A percentile compares a stretch with the other conserved stretches of the same genome.
phyloP scores from a whole-genome alignment of 2,113 vertebrate species.

The Antennarius striatus region DNA sequence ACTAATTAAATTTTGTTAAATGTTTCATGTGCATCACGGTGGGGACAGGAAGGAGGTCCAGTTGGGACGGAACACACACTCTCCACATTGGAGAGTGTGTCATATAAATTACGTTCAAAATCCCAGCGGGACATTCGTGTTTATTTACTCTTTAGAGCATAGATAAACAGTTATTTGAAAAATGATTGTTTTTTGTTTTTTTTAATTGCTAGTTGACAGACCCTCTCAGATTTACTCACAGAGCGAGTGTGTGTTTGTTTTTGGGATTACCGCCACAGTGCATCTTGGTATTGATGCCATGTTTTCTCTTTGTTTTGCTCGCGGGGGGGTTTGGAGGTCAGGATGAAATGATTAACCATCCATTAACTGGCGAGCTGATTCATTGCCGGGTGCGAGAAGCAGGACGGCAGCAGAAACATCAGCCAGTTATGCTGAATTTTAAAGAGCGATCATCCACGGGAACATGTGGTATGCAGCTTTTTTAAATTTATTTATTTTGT shows the following conservation, averaged over 20 bases:
- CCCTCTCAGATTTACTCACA: conserved; percentile 19
- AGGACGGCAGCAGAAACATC: conserved; percentile 17
- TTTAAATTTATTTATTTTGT: too few relatives aligned
- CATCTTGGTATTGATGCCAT: conserved; percentile 40
- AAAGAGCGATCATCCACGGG: conserved; percentile 12
- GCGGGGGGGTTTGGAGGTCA: conserved; percentile 55
- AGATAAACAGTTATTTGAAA: conserved; percentile 2
- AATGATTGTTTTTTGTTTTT: conserved; percentile 16
- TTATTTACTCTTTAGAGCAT: not conserved
- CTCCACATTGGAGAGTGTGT: too few relatives aligned
- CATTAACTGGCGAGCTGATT: conserved; percentile 53
- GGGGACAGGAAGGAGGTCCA: not conserved
- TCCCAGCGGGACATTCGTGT: not conserved
- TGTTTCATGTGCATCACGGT: not conserved
- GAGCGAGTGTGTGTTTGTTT: conserved; percentile 28
- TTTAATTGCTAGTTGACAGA: conserved; percentile 37
- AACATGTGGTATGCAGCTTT: conserved; percentile 6
- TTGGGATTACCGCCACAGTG: conserved; percentile 37
- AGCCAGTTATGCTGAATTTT: conserved; percentile 15
- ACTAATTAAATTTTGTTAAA: not conserved
- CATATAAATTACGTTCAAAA: not conserved
- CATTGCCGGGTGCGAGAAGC: conserved; percentile 28
- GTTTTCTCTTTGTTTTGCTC: conserved; percentile 49
- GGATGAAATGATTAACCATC: conserved; percentile 58
- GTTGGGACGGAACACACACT: not conserved